Evolutionary conservation across 2,888 invertebrate species (phyloP).

Genomic region (Lasioglossum pauxillum): DNA sequence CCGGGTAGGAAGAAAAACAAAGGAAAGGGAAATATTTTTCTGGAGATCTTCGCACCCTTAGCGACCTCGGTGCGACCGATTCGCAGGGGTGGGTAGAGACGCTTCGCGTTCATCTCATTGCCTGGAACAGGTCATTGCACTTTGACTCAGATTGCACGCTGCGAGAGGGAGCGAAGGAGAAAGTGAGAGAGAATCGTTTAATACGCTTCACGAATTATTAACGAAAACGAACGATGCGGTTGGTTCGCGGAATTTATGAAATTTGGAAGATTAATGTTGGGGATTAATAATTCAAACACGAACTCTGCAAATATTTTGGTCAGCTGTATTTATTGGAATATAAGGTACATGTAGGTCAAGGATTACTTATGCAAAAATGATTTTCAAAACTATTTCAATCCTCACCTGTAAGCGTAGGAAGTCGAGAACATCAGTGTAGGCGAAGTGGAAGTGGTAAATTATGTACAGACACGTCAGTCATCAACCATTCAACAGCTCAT

Average conservation of each 20-base stretch:
- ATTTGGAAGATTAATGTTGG: neutral
- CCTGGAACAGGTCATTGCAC: conserved; percentile 31
- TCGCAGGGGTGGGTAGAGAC: neutral
- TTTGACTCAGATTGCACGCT: conserved; percentile 10
- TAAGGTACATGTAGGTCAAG: neutral
- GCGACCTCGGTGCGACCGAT: conserved; percentile 8
- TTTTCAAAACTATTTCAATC: neutral
- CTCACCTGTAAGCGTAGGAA: neutral
- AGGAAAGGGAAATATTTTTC: conserved; percentile 47
- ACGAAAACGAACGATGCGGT: neutral
- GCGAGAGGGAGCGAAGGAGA: conserved; percentile 13
- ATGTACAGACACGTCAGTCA: neutral
- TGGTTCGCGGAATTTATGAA: neutral
- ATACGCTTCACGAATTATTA: neutral
- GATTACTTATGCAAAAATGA: neutral
- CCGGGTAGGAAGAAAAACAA: neutral
- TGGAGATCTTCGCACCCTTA: neutral
- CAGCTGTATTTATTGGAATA: neutral
- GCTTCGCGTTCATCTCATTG: conserved; percentile 29
- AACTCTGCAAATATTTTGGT: neutral
- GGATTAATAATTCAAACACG: neutral
- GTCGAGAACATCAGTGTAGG: neutral
- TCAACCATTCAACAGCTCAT: neutral
- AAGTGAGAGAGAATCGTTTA: conserved; percentile 19
- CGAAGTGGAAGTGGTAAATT: neutral